Percentiles rank a stretch among this genome's conserved stretches.
phyloP scores from a whole-genome alignment of 2,888 invertebrate genomes.

The Drosophila acutilabella region DNA sequence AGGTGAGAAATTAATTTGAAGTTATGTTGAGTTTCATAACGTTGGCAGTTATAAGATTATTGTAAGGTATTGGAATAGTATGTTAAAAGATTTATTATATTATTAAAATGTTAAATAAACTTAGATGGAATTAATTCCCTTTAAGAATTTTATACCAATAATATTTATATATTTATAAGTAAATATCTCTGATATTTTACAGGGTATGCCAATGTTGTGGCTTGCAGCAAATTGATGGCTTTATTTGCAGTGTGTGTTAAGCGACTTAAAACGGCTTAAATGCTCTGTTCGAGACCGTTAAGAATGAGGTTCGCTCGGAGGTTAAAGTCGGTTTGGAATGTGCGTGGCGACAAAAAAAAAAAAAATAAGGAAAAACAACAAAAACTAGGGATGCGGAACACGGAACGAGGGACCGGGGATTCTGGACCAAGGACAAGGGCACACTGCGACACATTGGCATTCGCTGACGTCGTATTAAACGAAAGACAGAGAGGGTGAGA shows the following conservation, averaged over 20 bases:
- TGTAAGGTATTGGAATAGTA: no score
- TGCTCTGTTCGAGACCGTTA: slow-evolving; percentile 44
- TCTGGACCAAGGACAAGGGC: slow-evolving; percentile 18
- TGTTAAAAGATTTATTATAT: no score
- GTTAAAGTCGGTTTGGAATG: slow-evolving; percentile 15
- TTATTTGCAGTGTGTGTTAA: slow-evolving; percentile 61
- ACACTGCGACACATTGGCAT: slow-evolving; percentile 45
- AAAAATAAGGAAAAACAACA: slow-evolving; percentile 4
- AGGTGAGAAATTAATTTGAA: no score
- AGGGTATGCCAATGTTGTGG: slow-evolving; percentile 38
- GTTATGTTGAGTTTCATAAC: no score
- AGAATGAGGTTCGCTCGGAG: not conserved
- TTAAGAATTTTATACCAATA: no score
- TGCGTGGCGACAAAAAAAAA: slow-evolving; percentile 26
- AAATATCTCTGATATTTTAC: not conserved
- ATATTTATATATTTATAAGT: not conserved
- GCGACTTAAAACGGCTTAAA: slow-evolving; percentile 73
- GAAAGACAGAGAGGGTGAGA: not conserved
- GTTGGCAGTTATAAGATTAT: no score
- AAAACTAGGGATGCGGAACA: not conserved
- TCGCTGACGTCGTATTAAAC: slow-evolving; percentile 10
- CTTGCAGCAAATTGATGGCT: slow-evolving; percentile 29
- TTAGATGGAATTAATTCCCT: no score
- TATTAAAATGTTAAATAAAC: no score
- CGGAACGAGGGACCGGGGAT: not conserved